Conservation (phyloP, 2,888 invertebrate genomes). For the Orchesellides sinensis region DNA sequence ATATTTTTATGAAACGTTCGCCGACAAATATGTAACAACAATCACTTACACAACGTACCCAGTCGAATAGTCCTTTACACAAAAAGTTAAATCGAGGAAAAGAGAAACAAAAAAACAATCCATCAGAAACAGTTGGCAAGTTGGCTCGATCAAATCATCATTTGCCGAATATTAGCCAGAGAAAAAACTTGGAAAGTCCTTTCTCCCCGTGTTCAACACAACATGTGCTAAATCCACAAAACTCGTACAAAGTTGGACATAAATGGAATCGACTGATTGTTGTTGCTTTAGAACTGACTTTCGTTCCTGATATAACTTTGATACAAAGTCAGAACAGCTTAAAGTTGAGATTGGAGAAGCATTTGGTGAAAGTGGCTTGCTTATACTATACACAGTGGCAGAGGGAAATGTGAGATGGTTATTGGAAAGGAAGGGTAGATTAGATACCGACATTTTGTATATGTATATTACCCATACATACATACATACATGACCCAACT, state of each 20-base stretch:
- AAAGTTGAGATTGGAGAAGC: conserved; percentile 21
- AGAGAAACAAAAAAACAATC: conserved; percentile 45
- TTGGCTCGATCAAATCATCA: conserved; percentile 66
- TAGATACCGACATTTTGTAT: not conserved
- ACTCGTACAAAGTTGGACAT: conserved; percentile 40
- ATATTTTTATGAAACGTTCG: conserved; percentile 16
- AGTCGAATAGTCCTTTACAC: not conserved
- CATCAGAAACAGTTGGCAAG: conserved; percentile 61
- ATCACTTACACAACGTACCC: not conserved
- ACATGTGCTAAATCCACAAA: conserved; percentile 34
- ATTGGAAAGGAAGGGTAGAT: conserved; percentile 2
- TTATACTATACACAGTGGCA: not conserved
- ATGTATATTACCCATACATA: not conserved
- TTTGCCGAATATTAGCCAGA: conserved; percentile 64
- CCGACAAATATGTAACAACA: not conserved
- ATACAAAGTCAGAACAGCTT: conserved; percentile 19
- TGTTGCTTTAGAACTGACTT: conserved; percentile 58
- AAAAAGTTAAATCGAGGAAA: conserved; percentile 23
- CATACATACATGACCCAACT: conserved; percentile 13
- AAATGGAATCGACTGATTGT: conserved; percentile 31
- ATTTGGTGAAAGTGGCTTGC: too few relatives aligned
- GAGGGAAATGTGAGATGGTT: conserved; percentile 32
- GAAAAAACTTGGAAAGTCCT: conserved; percentile 21
- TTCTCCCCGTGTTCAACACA: conserved; percentile 20
- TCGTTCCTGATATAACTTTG: conserved; percentile 26